These are phyloP conservation scores for Ranitomeya variabilis DNA, from an alignment of 2,113 vertebrate genomes.

Conservation along the genomic window DNA sequence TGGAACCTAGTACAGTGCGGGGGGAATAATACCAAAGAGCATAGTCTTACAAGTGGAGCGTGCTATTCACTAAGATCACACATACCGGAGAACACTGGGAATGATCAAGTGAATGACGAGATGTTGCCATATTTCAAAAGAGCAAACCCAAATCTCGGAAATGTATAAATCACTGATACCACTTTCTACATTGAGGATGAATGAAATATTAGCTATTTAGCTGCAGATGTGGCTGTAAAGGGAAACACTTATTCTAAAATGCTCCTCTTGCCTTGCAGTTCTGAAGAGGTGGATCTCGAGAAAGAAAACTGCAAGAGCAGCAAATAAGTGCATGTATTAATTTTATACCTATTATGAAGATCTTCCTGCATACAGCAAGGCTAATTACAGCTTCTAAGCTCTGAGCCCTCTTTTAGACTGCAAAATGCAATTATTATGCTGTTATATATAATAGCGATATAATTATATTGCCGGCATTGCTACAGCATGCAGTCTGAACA, in stretches of 20 bases:
- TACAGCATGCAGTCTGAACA: constrained; percentile 16
- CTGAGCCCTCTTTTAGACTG: constrained; percentile 47
- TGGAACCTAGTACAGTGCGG: background rate
- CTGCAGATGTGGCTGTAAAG: constrained; percentile 29
- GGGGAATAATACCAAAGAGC: background rate
- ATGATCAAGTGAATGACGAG: background rate
- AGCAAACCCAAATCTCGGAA: background rate
- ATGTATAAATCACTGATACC: background rate
- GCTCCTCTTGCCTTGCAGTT: constrained; percentile 12
- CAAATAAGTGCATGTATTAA: constrained; percentile 46
- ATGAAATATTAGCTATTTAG: constrained; percentile 23
- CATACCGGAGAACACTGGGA: background rate
- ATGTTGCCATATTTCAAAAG: background rate
- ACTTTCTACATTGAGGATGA: background rate
- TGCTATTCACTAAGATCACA: background rate
- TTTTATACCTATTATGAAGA: constrained; percentile 44
- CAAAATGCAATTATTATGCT: constrained; percentile 55
- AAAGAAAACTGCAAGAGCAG: constrained; percentile 37
- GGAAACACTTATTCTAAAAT: constrained; percentile 27
- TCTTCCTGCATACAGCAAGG: constrained; percentile 45
- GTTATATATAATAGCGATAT: constrained; percentile 53
- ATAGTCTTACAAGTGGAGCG: background rate
- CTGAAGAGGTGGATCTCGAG: constrained; percentile 14
- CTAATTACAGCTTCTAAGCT: constrained; percentile 52
- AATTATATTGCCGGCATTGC: constrained; percentile 51